Evolutionary conservation across 2,113 vertebrate genomes (phyloP), one percentile per base, ranked within the genome.

Genomic region (Opisthocomus hoazin): DNA sequence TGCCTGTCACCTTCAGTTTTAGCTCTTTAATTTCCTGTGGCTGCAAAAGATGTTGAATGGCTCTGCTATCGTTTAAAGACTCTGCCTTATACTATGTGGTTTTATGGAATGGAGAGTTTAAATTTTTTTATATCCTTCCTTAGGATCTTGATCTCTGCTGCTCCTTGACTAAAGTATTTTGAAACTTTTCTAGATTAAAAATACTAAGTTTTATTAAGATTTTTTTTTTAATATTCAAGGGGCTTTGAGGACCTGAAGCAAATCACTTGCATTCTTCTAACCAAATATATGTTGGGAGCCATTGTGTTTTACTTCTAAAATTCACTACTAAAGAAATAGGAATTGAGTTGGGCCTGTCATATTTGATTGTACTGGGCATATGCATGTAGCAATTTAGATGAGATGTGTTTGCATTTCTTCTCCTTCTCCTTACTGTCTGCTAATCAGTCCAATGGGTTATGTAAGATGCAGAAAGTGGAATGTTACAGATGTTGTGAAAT

Each of bases 11-110:
- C 89, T 89, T 82, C 71, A 15, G 56, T 87, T 92, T 64, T 29
- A 83, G 82, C 24, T 89, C 60, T 91, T 92, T 87, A 89, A 87
- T 89, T 87, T 95, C 89, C 85, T 79, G 81, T 11, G 45, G 36
- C 81, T 89, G 71, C 65, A 83, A 92, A 64, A 16, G 65, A 70
- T 51, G 56, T n/a, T 36, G 56, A 79, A 74, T 18, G 45, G 60
- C 76, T 91, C 39, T 16, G 11, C 54, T 70, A 50, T 32, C 54
- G 60, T 64, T 86, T 78, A 83, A 86, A 89, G 75, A 48, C 12
- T 73, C 53, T 77, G 69, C 37, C 27, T 77, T 73, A 73, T 10
- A 63, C 32, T 30, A 36, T 0, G 1, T 53, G 45, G 2, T 5
- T 56, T 69, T 88, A 36, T 26, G 4, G n/a, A 80, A 76, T 0